These are phyloP conservation scores for Sprattus sprattus DNA, from an alignment of 2,113 vertebrate species.

Conservation along the genomic window DNA sequence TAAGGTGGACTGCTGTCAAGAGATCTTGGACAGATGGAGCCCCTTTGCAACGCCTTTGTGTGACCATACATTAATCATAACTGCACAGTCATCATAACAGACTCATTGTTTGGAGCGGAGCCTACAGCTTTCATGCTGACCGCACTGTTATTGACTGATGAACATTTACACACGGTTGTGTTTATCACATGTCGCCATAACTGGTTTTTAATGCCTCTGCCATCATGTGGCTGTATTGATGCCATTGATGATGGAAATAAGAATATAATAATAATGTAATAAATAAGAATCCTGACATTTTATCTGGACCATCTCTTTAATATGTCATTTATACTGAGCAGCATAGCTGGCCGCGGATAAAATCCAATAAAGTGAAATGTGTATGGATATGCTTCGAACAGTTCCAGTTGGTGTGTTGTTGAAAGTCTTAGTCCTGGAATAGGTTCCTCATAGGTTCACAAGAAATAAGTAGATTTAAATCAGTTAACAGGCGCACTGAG, in stretches of 20 bases:
- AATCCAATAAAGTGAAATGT: no score
- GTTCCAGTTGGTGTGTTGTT: no score
- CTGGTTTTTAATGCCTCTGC: neutral
- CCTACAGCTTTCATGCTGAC: neutral
- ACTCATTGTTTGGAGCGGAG: neutral
- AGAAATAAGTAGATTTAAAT: neutral
- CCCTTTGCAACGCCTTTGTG: neutral
- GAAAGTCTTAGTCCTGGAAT: neutral
- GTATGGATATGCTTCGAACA: no score
- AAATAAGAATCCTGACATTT: neutral
- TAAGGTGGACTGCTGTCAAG: neutral
- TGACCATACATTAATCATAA: neutral
- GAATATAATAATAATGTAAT: neutral
- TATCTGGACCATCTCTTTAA: neutral
- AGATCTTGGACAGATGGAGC: neutral
- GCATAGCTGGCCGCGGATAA: neutral
- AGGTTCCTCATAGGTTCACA: neutral
- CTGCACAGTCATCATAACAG: slow-evolving; percentile 34
- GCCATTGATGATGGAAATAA: neutral
- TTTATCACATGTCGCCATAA: neutral
- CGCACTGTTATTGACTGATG: neutral
- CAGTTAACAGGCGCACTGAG: neutral
- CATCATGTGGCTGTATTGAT: neutral
- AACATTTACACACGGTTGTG: no score
- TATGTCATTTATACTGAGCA: neutral